Evolutionary conservation across 2,797 vertebrate genomes (phyloP), one percentile per base, ranked within the genome.

Genomic region (Prunella strophiata): DNA sequence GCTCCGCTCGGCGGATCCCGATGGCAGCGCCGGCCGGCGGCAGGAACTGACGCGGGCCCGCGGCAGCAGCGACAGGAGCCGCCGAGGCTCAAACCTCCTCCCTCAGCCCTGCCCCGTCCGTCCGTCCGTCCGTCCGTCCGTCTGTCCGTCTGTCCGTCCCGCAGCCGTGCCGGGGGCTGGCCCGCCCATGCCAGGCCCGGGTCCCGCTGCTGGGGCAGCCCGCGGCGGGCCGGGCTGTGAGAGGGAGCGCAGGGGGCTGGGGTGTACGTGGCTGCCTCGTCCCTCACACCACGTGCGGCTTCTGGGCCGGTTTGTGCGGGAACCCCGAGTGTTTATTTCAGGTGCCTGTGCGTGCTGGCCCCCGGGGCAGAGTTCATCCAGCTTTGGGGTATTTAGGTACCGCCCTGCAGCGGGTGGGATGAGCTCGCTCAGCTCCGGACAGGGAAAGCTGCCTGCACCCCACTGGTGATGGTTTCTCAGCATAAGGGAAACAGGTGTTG

Each of bases 401-500:
- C 3, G 1, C 45, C 10, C 2, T 1, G 5, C 29, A 26, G 68
- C 7, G 0, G 30, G 32, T 3, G 40, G 7, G 7, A 11, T 34
- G 17, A 34, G 29, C 51, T 73, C 14, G 14, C 34, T 42, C 25
- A 42, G 4, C 25, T 36, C 8, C 43, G 2, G 11, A 12, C 5
- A 1, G 54, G 38, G 45, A 55, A 68, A 51, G 38, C 57, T 50
- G 59, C 12, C 29, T 15, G 68, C 25, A 4, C 13, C 19, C 19
- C 43, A 2, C 11, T 16, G 0, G 3, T 25, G 11, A 1, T 0
- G 2, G 0, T 29, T 68, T 32, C 29, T 72, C n/a, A 18, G 72
- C 21, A 1, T 4, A 20, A 80, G 15, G 15, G 5, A 38, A 47
- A 11, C 6, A 5, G 34, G 18, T 29, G 62, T 62, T 51, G 3